Evolutionary conservation across 1,140 invertebrate species (phyloP), one percentile per base, ranked within the genome.

Genomic region (Solen grandis): DNA sequence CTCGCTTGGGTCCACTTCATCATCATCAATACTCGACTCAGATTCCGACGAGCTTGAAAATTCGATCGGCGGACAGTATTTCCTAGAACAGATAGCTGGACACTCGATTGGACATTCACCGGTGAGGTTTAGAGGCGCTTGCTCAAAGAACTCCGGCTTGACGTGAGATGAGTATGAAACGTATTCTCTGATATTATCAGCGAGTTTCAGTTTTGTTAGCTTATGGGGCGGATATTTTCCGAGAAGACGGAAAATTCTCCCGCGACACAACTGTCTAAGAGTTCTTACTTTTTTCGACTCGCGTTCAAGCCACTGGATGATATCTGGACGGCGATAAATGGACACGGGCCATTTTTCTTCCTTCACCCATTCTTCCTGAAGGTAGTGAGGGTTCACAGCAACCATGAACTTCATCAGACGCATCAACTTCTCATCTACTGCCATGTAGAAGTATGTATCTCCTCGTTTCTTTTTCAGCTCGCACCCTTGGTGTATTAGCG

Each of bases 401-500:
- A 85, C 75, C 63, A 91, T 81, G 54, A 91, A 85, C 41, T 85
- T 85, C 1, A 82, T 77, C 4, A 91, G 46, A 27, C 65, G 80
- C 70, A 87, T 76, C 13, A 88, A 73, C 46, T 87, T 86, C 72
- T 88, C 90, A 25, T 85, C 82, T 2, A 88, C 85, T 27, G 90
- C 88, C 76, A 88, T 68, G 27, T 78, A 78, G 60, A 91, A 88
- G 57, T 88, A 88, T 8, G 88, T 89, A 14, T 70, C 75, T 54
- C 82, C 75, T 35, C 79, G 76, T 13, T 82, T 74, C 35, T 86
- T 85, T 54, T 60, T 74, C 10, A 90, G n/a, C 31, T 77, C 78
- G 74, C 90, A 91, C 0, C 90, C 90, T 78, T 83, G 86, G 35
- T 88, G 87, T 60, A 90, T 81, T 0, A 91, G 70, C 10, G 88